Evolutionary conservation across 2,888 invertebrate species (phyloP).

Genomic region (Xiphydria camelus): DNA sequence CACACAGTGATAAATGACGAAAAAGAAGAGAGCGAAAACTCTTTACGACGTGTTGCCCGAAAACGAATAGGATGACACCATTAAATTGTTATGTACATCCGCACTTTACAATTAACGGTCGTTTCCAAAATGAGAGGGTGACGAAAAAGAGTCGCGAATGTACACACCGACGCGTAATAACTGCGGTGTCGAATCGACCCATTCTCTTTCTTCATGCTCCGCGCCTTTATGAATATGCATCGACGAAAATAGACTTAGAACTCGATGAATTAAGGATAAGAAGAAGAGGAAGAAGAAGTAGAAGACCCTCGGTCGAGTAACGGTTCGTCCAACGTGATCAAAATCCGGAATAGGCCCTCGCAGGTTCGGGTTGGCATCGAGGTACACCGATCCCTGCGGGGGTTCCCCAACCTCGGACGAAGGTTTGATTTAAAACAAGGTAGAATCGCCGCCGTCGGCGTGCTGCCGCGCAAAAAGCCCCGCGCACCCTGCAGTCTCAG

Average conservation of each 20-base stretch:
- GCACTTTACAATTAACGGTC: not conserved
- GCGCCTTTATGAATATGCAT: too few relatives aligned
- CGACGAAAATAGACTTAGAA: not conserved
- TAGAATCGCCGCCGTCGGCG: slow-evolving; percentile 28
- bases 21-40: too few relatives aligned
- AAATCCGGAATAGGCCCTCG: not conserved
- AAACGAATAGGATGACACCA: too few relatives aligned
- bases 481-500: slow-evolving; percentile 23
- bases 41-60: too few relatives aligned
- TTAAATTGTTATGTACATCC: not conserved
- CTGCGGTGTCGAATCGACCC: too few relatives aligned
- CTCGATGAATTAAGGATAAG: not conserved
- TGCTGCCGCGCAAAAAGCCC: slow-evolving; percentile 31
- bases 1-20: too few relatives aligned
- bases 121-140: not conserved
- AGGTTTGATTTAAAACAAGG: slow-evolving; percentile 38
- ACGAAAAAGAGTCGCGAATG: not conserved
- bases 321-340: not conserved
- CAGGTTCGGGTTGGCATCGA: not conserved
- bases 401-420: slow-evolving; percentile 3
- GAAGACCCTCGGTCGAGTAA: not conserved
- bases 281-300: not conserved
- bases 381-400: not conserved
- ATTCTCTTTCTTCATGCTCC: too few relatives aligned
- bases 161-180: not conserved